phyloP scores from a whole-genome alignment of 2,113 vertebrate genomes.

The Semicossyphus pulcher region DNA sequence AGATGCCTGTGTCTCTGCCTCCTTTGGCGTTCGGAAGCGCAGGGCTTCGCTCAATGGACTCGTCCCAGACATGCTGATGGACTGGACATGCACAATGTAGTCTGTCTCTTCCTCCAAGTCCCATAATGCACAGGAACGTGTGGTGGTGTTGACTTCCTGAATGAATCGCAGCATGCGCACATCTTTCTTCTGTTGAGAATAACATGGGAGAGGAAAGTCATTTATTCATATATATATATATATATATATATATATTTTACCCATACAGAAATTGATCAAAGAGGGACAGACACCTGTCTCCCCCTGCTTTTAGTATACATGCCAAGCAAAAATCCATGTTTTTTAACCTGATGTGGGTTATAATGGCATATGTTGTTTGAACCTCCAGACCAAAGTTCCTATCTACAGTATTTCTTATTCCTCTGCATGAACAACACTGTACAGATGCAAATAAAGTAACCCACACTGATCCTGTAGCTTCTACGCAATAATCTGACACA shows the following conservation, averaged over 20 bases:
- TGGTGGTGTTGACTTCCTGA: conserved; percentile 99
- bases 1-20: conserved; percentile 91
- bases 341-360: too few species aligned
- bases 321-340: too few species aligned
- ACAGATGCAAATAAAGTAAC: not conserved
- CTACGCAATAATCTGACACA: not conserved
- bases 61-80: conserved; percentile 92
- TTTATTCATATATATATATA: too few species aligned
- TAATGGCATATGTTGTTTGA: too few species aligned
- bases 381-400: too few species aligned
- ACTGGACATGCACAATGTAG: conserved; percentile 96
- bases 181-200: conserved; percentile 90
- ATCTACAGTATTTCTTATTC: not conserved
- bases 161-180: conserved; percentile 97
- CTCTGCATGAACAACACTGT: not conserved
- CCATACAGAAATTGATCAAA: too few species aligned
- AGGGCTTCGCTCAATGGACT: conserved; percentile 93
- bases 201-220: conserved; percentile 15
- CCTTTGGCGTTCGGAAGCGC: conserved; percentile 92
- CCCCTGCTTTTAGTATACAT: too few species aligned
- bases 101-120: conserved; percentile 97
- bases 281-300: too few species aligned
- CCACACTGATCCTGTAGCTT: not conserved
- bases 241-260: too few species aligned
- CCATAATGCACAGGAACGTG: conserved; percentile 95